Base-by-base conservation (phyloP, 1,140 invertebrate genomes). In the Scaptomyza graminum region DNA sequence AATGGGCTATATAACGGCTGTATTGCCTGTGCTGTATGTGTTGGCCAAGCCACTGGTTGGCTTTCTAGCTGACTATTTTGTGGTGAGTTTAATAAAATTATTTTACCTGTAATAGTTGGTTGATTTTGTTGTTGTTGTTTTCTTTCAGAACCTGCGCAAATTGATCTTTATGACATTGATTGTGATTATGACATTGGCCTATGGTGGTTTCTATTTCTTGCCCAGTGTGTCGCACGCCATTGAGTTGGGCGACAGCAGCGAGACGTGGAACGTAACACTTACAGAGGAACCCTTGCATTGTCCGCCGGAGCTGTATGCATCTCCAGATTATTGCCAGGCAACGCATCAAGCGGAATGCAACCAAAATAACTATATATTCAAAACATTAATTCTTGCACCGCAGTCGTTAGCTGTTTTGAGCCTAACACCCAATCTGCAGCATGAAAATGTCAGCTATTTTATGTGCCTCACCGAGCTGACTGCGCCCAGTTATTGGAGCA, bases 1-100 rank as follows among this genome's bases (percentile, higher is more conserved):
- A 0, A 96, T 96, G 95, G 96, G 96, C 3, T 93, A 93, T 13
- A 94, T 96, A 50, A 95, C 94, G 0, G 94, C 94, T 0, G 90
- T 95, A 1, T 78, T 96, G 59, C 96, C 96, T 0, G 92, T 96
- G 12, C 81, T 95, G 11, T 96, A 95, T 93, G 93, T 96, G 0
- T 77, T 95, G 0, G 94, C 95, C 0, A 96, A 96, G 90, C 95
- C 95, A 1, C 63, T 93, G 2, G 95, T 96, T 79, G 96, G 96
- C 6, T 94, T 95, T 39, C 62, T 96, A 0, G 94, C 95, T 0
- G 96, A 96, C 76, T 93, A 94, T 73, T 94, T 94, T 74, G 90
- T 83, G 57, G 92, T 92, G 61, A 77, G 75, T 22, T 2, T 11
- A 0, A 28, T 41, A 12, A n/a, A n/a, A n/a, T 41, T 41, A 13